A percentile compares a stretch with the other conserved stretches of the same genome.
These are phyloP conservation scores for Neoscelio sp. DNA, from an alignment of 2,888 invertebrate species.

Conservation along the genomic window DNA sequence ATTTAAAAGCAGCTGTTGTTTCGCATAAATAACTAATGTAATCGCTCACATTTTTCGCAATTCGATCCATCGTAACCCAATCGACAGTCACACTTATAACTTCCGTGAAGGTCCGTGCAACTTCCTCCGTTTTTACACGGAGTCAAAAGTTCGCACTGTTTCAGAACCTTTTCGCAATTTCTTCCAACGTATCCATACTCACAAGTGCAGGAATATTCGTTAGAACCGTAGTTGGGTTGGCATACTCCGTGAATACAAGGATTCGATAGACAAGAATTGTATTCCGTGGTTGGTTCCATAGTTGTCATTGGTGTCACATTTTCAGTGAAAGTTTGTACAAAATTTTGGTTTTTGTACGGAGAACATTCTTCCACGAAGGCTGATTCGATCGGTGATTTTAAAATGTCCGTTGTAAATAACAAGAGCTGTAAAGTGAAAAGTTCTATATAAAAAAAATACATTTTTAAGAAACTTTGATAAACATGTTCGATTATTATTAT, in stretches of 20 bases:
- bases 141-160: conserved; percentile 86
- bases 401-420: conserved; percentile 84
- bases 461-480: no score
- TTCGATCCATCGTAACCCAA: conserved; percentile 90
- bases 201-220: conserved; percentile 80
- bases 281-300: conserved; percentile 68
- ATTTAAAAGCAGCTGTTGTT: not conserved
- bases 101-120: conserved; percentile 85
- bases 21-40: not conserved
- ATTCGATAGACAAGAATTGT: conserved; percentile 74
- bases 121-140: conserved; percentile 93
- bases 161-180: conserved; percentile 87
- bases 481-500: no score
- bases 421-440: conserved; percentile 41
- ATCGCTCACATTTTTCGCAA: conserved; percentile 90
- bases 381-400: conserved; percentile 90
- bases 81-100: conserved; percentile 91
- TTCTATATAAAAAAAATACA: no score
- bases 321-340: conserved; percentile 76
- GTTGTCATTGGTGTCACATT: conserved; percentile 67
- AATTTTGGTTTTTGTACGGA: conserved; percentile 74
- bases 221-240: conserved; percentile 69
- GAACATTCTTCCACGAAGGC: conserved; percentile 92
- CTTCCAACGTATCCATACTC: conserved; percentile 84
- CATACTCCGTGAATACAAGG: conserved; percentile 80